phyloP scores from a whole-genome alignment of 2,888 invertebrate genomes.

The Pilophorus perplexus region DNA sequence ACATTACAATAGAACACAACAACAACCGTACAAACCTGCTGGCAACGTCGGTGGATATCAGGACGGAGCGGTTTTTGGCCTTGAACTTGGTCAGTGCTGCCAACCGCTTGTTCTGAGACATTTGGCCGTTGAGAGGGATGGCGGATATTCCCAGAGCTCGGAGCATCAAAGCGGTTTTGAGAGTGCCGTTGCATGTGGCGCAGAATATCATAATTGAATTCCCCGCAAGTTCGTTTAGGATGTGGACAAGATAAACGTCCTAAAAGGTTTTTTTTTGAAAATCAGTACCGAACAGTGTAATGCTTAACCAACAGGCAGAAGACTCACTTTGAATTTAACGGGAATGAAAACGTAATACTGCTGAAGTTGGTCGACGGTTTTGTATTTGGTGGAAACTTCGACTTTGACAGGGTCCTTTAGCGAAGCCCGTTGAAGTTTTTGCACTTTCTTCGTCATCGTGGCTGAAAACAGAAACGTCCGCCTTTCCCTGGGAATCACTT shows the following conservation, averaged over 20 bases:
- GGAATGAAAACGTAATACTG: constrained; percentile 96
- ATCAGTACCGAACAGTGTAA: neutral
- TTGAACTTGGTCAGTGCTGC: constrained; percentile 96
- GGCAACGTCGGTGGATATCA: constrained; percentile 98
- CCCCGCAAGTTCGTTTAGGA: constrained; percentile 91
- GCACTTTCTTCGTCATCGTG: constrained; percentile 98
- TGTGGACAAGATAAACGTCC: constrained; percentile 94
- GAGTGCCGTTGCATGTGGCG: constrained; percentile 88
- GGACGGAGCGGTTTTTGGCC: constrained; percentile 84
- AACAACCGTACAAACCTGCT: constrained; percentile 68
- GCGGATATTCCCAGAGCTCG: constrained; percentile 89
- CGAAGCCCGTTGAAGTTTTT: constrained; percentile 93
- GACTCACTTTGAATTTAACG: constrained; percentile 84
- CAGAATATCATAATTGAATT: constrained; percentile 98
- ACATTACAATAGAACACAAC: neutral
- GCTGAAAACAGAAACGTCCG: constrained; percentile 94
- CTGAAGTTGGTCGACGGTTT: constrained; percentile 93
- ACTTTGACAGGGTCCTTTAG: constrained; percentile 92
- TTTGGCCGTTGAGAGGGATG: constrained; percentile 97
- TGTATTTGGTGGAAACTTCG: constrained; percentile 94
- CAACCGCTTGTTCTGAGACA: constrained; percentile 95
- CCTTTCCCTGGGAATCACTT: constrained; percentile 86
- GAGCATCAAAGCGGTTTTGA: constrained; percentile 82
- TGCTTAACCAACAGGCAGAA: neutral
- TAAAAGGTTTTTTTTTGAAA: constrained; percentile 53